Base-by-base conservation (phyloP, 2,888 invertebrate genomes). In the Drosophila mimetica region DNA sequence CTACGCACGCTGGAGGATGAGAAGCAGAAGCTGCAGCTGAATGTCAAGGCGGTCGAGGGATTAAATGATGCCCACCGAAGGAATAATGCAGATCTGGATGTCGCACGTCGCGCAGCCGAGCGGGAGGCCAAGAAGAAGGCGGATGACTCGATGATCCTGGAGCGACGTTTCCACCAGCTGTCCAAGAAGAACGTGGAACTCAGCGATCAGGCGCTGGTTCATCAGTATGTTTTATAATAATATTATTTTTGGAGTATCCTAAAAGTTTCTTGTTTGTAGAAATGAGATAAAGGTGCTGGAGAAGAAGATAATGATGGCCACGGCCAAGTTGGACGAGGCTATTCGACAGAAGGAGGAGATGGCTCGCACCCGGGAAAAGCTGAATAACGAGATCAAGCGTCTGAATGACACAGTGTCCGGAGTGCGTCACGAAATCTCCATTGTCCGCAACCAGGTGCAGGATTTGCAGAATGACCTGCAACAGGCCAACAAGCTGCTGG, bases 401-500 rank as follows among this genome's bases (percentile, higher is more conserved):
- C 39, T 74, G 0, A 39, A 52, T 2, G 71, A 79, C 42, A 9
- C n/a, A 1, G 5, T 69, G 22, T 60, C 58, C 1, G 14, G n/a
- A 0, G 22, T 79, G 6, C 51, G 54, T 0, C 67, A 65, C 14
- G 77, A 80, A 20, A 9, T 69, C 1, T 14, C 14, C 0, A 0
- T 25, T 0, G 54, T 74, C 0, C 72, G 73, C 1, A 13, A 14
- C n/a, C 67, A 64, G 5, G 44, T 55, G 14, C 60, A 77, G 3
- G 61, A 50, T 2, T 2, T 63, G 5, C 72, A 71, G 9, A 0
- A n/a, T 0, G n/a, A 52, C 0, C 30, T 84, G 3, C n/a, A 44
- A 4, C 53, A 51, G 0, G 58, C 52, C 11, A 78, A 83, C 41
- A 65, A 73, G 0, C 65, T 66, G 18, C 22, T 90, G 16, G 89